Conservation (phyloP, 2,113 vertebrate genomes). For the Microtus pennsylvanicus region DNA sequence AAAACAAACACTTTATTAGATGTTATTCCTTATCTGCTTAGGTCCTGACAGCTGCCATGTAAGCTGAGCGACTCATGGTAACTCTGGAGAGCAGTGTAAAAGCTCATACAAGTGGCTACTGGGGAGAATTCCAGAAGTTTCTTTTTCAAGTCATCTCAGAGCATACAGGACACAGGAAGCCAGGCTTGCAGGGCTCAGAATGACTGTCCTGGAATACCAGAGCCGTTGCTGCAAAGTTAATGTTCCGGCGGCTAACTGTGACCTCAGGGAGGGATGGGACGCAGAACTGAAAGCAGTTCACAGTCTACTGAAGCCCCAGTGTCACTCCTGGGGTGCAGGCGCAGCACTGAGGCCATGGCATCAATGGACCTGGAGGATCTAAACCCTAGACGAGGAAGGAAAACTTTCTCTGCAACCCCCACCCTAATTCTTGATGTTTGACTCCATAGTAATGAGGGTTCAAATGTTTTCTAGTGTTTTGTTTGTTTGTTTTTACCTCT, state of each 20-base stretch:
- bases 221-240: background rate
- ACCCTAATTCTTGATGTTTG: background rate
- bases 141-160: background rate
- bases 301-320: background rate
- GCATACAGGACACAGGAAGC: background rate
- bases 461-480: background rate
- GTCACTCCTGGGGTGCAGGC: rapidly evolving
- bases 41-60: background rate
- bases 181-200: background rate
- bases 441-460: background rate
- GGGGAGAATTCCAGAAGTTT: conserved; percentile 1
- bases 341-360: too few species aligned
- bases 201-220: background rate
- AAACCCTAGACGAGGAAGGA: background rate
- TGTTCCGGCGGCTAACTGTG: background rate
- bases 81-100: background rate
- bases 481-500: background rate
- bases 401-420: background rate
- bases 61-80: background rate
- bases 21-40: background rate
- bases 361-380: background rate
- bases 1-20: conserved; percentile 16
- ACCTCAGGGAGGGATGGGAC: background rate
- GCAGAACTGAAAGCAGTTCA: background rate
- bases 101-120: background rate